These are phyloP conservation scores for Drosophila bunnanda DNA, from an alignment of 2,888 invertebrate species.

Conservation along the genomic window DNA sequence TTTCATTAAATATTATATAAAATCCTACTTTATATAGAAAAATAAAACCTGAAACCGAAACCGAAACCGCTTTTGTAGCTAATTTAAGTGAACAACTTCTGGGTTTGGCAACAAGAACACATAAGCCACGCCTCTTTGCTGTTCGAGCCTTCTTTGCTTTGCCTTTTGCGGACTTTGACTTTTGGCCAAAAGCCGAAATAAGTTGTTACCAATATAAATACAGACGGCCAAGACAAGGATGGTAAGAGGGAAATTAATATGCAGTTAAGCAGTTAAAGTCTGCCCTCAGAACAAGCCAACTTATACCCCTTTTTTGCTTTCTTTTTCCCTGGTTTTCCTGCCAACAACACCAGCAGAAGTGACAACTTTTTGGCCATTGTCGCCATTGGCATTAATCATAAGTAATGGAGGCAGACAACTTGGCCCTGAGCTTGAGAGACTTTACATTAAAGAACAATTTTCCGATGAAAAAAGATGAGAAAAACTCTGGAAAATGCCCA, in stretches of 20 bases:
- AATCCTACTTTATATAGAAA: not conserved
- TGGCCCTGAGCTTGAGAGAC: not conserved
- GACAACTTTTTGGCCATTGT: conserved; percentile 43
- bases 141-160: conserved; percentile 36
- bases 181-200: conserved; percentile 37
- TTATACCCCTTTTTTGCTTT: not conserved
- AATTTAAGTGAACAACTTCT: conserved; percentile 46
- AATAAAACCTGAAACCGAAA: not conserved
- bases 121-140: conserved; percentile 47
- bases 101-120: conserved; percentile 40
- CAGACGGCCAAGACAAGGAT: conserved; percentile 30
- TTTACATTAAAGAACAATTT: not conserved
- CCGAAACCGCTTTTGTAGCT: conserved; percentile 28
- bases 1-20: not conserved
- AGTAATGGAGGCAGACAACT: conserved; percentile 15
- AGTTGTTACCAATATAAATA: conserved; percentile 42
- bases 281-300: conserved; percentile 46
- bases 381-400: conserved; percentile 64
- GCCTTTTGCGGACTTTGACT: conserved; percentile 27
- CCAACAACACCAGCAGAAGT: conserved; percentile 18
- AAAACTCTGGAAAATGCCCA: not conserved
- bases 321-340: not conserved
- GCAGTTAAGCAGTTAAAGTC: conserved; percentile 66
- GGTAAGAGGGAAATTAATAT: conserved; percentile 62
- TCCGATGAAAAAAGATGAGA: not conserved